Evolutionary conservation across 2,797 vertebrate species (phyloP), one percentile per base, ranked within the genome.

Genomic region (Scarus forsteni): DNA sequence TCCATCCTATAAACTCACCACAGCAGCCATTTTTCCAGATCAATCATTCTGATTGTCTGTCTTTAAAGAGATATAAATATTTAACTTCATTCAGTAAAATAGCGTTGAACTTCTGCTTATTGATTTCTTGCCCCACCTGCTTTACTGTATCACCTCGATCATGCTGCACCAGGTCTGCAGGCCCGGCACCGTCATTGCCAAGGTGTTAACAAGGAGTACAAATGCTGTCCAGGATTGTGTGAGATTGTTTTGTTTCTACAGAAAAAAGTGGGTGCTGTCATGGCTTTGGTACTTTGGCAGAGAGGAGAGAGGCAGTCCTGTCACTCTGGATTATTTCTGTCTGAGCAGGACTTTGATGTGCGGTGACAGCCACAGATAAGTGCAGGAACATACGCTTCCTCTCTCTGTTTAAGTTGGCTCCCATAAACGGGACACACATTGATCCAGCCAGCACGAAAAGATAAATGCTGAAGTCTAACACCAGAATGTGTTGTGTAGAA

Each of bases 271-370:
- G 60, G 66, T 79, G 86, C 77, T 86, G 83, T 84, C 87, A 80
- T 80, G 77, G 67, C 79, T 77, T 64, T 70, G 79, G 70, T 80
- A 55, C 72, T 69, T 60, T 55, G 68, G 70, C 73, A 56, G 60
- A 40, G 79, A 90, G 75, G 74, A 79, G 85, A 87, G 83, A 80
- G 75, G 64, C 75, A 69, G 78, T 34, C 63, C 80, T 89, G 91
- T 92, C 91, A 90, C 42, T 87, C 85, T 78, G 90, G 89, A 93
- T 92, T 91, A 92, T 63, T 74, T 83, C 75, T 62, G 75, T 91
- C 77, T 90, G 74, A 77, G 62, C 60, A 44, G 45, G 38, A 57
- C 88, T 90, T 89, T 90, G 88, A 93, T 87, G 85, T 82, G 75
- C 66, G 43, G 73, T 89, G 91, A 92, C 91, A 90, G 80, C 79